Base-by-base conservation (phyloP, 2,113 vertebrate species). In the Periophthalmodon schlosseri region DNA sequence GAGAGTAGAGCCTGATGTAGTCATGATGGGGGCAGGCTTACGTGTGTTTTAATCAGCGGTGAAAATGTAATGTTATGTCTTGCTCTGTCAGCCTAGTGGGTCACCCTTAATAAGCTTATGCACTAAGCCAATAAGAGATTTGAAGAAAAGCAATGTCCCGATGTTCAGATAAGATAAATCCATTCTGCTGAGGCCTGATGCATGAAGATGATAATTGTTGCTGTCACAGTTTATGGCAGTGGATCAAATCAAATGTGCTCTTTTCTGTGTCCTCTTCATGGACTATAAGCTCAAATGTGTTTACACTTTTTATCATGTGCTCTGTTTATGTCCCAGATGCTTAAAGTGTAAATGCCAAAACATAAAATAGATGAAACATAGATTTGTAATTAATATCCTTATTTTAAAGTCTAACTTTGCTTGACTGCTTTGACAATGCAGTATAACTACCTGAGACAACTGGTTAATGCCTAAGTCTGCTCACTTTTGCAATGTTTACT, bases 161-260 rank as follows among this genome's bases (percentile, higher is more conserved):
- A 91, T 89, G 81, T 84, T 87, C 84, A 81, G 91, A 91, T 91
- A 88, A 86, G 83, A 90, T 84, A 78, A 88, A 86, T 77, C 85
- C 85, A 77, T 86, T 85, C 76, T 76, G 56, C 16, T 73, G 68
- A 57, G 69, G 75, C 67, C 16, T 4, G 76, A 68, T 71, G 71
- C 44, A 65, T 65, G 18, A 50, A 65, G 73, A 85, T 68, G 75
- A 79, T 84, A 86, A 87, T 88, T 79, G 84, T 81, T 68, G 15
- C 76, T 71, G 86, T 89, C 86, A 87, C 86, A 76, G 70, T 86
- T 86, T 80, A 52, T 68, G 67, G 68, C 66, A 44, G 47, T 68
- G 81, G 76, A 86, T 87, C 86, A 81, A 82, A 82, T 88, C 88
- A 79, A 84, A 89, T 86, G 77, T 28, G 24, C 50, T 80, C 28